Percentiles rank a stretch among this genome's conserved stretches.
Evolutionary conservation across 2,888 invertebrate species (phyloP).

Genomic region (Cylloceria caligata): DNA sequence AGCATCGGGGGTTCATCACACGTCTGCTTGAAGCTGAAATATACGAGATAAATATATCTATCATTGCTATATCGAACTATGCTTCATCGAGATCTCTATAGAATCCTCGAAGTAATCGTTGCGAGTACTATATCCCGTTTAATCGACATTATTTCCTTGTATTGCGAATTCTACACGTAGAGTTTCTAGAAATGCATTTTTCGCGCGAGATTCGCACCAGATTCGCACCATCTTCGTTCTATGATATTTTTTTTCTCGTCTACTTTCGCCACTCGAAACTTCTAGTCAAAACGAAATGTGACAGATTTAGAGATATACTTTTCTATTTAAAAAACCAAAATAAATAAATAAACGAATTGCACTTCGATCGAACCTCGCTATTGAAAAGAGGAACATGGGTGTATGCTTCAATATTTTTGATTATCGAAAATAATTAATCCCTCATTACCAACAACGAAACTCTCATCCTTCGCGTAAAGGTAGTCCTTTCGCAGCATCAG

Average conservation of each 20-base stretch:
- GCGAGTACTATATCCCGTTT: constrained; percentile 55
- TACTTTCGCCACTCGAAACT: constrained; percentile 41
- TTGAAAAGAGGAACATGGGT: constrained; percentile 2
- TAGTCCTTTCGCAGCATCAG: no score
- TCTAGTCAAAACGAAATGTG: constrained; percentile 62
- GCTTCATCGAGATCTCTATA: constrained; percentile 53
- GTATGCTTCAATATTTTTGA: no score
- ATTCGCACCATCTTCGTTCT: constrained; percentile 21
- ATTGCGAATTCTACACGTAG: constrained; percentile 44
- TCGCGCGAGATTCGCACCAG: constrained; percentile 25
- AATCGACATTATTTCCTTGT: constrained; percentile 43
- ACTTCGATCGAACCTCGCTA: constrained; percentile 36
- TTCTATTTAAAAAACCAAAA: constrained; percentile 55
- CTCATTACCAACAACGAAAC: constrained; percentile 34
- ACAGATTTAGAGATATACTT: constrained; percentile 57
- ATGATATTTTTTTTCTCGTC: constrained; percentile 15
- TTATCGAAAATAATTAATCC: constrained; percentile 39
- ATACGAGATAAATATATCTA: constrained; percentile 33
- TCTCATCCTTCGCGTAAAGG: constrained; percentile 4
- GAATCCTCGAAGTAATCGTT: constrained; percentile 46
- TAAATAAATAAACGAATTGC: constrained; percentile 16
- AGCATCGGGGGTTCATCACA: constrained; percentile 42
- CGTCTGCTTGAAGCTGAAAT: constrained; percentile 47
- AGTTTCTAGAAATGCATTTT: constrained; percentile 51
- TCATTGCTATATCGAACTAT: constrained; percentile 36